Percentiles rank a stretch among this genome's conserved stretches.
These are phyloP conservation scores for Malacoraja senta DNA, from an alignment of 2,797 vertebrate genomes.

Conservation along the genomic window DNA sequence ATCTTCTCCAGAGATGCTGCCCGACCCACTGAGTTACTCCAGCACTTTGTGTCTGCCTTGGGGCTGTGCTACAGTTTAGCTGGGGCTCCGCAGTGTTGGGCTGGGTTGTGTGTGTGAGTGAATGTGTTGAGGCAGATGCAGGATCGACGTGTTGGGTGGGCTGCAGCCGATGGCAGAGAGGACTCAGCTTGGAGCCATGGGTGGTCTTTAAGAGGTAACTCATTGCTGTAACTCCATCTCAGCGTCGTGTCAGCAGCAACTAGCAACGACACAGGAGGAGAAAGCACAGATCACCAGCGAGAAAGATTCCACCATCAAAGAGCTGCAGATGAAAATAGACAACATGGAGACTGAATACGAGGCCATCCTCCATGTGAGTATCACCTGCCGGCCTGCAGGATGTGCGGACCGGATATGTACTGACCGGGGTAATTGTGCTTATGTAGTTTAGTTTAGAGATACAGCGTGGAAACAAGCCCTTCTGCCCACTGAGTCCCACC, in stretches of 20 bases:
- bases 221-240: not conserved
- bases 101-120: not conserved
- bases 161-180: not conserved
- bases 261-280: conserved; percentile 47
- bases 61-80: not conserved
- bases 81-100: not conserved
- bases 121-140: not conserved
- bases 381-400: no score
- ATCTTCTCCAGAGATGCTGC: no score
- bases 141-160: not conserved
- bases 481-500: no score
- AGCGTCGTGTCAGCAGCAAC: conserved; percentile 53
- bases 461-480: no score
- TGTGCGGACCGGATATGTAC: not conserved
- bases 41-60: not conserved
- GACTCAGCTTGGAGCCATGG: no score
- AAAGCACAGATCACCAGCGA: conserved; percentile 48
- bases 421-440: no score
- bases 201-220: not conserved
- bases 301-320: conserved; percentile 53
- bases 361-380: conserved; percentile 59
- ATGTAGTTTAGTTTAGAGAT: no score
- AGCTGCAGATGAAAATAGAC: conserved; percentile 56
- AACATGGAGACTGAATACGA: conserved; percentile 62
- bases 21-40: no score